A percentile compares a stretch with the other conserved stretches of the same genome.
phyloP scores from a whole-genome alignment of 1,140 invertebrate species.

The Trypoxylus dichotomus region DNA sequence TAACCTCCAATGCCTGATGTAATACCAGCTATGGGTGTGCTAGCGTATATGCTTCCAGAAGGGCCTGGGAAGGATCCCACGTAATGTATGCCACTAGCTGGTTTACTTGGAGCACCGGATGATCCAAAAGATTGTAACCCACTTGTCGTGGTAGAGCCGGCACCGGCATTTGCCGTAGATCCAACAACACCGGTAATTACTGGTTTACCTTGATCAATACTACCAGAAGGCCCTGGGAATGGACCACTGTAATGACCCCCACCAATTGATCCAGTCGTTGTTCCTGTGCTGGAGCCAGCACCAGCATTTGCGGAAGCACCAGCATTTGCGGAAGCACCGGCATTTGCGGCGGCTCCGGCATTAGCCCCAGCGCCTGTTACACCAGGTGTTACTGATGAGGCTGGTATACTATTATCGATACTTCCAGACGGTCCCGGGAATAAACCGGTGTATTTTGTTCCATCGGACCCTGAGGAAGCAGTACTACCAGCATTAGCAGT shows the following conservation, averaged over 20 bases:
- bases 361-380: neutral
- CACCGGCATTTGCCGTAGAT: neutral
- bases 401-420: neutral
- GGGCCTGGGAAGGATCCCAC: constrained; percentile 33
- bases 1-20: constrained; percentile 23
- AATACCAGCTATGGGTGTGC: neutral
- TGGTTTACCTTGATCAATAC: constrained; percentile 33
- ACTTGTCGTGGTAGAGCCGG: neutral
- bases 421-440: constrained; percentile 12
- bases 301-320: neutral
- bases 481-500: too few relatives aligned
- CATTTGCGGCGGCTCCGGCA: too few relatives aligned
- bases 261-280: neutral
- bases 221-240: constrained; percentile 32
- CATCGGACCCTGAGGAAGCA: too few relatives aligned
- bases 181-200: neutral
- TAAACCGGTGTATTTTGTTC: neutral
- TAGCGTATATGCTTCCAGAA: neutral
- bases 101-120: neutral
- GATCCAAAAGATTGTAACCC: neutral
- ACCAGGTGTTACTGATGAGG: neutral
- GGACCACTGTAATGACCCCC: constrained; percentile 29
- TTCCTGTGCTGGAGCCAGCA: neutral
- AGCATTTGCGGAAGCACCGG: neutral
- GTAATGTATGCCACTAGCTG: constrained; percentile 1